phyloP scores from a whole-genome alignment of 1,140 invertebrate genomes.

The Drosophila baimaii region DNA sequence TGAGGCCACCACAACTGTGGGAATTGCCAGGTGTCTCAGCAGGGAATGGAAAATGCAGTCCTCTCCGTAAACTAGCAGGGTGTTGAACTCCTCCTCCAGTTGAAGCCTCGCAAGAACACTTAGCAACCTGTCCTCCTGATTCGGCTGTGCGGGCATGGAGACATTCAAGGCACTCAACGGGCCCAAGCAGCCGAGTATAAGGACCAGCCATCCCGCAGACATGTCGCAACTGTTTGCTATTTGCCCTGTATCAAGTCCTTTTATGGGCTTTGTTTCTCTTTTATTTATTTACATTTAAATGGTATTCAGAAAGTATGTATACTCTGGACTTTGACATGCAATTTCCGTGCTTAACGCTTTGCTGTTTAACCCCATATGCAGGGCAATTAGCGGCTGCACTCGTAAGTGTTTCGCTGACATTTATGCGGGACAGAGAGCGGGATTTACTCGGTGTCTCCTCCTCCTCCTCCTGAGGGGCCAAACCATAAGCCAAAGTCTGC shows the following conservation, averaged over 20 bases:
- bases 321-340: constrained; percentile 24
- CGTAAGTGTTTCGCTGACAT: constrained; percentile 30
- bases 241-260: background rate
- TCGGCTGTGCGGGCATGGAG: background rate
- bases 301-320: constrained; percentile 10
- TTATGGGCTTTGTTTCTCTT: constrained; percentile 3
- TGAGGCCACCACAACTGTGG: constrained; percentile 24
- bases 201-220: constrained; percentile 11
- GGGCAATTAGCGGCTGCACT: constrained; percentile 53
- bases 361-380: constrained; percentile 13
- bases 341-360: constrained; percentile 40
- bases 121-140: constrained; percentile 8
- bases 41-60: constrained; percentile 50
- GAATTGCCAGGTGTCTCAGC: constrained; percentile 14
- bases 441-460: background rate
- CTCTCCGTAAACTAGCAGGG: constrained; percentile 39
- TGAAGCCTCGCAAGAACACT: constrained; percentile 29
- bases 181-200: constrained; percentile 21
- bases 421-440: too few species aligned
- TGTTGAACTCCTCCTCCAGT: constrained; percentile 47
- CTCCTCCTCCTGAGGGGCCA: constrained; percentile 18
- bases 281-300: constrained; percentile 8
- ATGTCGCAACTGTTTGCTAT: constrained; percentile 46
- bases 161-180: background rate
- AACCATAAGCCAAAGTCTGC: constrained; percentile 9